Base-by-base conservation (phyloP, 2,888 invertebrate genomes). In the Folsomia candida region DNA sequence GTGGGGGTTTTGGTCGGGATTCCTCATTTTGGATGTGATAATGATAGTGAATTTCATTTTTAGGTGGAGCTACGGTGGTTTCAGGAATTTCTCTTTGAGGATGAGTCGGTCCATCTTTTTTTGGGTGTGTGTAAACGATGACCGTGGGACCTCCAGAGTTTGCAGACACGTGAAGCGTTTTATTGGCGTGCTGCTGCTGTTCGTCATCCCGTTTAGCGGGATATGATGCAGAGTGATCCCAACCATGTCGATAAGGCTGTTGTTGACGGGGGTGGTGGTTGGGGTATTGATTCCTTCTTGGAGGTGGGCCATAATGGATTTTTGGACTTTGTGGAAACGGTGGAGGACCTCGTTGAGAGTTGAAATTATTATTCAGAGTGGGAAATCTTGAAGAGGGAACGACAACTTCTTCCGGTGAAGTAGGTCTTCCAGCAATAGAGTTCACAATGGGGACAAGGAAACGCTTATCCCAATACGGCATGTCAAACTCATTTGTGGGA, bases 91-190 rank as follows among this genome's bases (percentile, higher is more conserved):
- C 59, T 25, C 22, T 27, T 18, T 22, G 4, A 25, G 37, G 18
- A 64, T 29, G 54, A 26, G 18, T 47, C 20, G 22, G 20, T 51
- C 29, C 25, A n/a, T 68, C 20, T 54, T 59, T 51, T 72, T 24
- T 54, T 24, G 75, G 75, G 57, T 72, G 67, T 29, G 75, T 74
- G 64, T 76, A 76, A 18, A 78, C 75, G 11, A 75, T 74, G 1
- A 78, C 76, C 2, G 76, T 76, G n/a, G 78, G 74, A 20, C 78
- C 78, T 14, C 73, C 78, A 2, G 78, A 76, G 65, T 69, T 71
- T 18, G 75, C 75, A 25, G 78, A 66, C 0, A 72, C 77, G 47
- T 69, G 47, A n/a, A 54, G 37, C 20, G 54, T 14, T 54, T 54
- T 54, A 54, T 54, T 54, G 20, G 6, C n/a, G 20, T 18, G 20